Percentiles rank a stretch among this genome's conserved stretches.
Evolutionary conservation across 1,140 invertebrate species (phyloP).

Genomic region (Epicauta chinensis): DNA sequence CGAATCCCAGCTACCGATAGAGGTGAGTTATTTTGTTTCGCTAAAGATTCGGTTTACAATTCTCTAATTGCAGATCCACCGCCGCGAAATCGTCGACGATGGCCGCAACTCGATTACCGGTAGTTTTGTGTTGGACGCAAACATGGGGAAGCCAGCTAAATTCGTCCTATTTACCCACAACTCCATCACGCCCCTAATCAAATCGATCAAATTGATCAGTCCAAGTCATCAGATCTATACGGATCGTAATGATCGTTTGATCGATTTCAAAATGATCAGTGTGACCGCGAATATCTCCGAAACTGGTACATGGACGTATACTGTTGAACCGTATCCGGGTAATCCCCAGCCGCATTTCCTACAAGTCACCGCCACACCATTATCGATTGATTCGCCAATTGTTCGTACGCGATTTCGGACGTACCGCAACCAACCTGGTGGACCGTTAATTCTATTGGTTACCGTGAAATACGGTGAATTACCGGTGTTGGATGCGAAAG

Average conservation of each 20-base stretch:
- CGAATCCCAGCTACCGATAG: slow-evolving; percentile 47
- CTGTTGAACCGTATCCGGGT: slow-evolving; percentile 49
- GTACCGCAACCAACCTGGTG: slow-evolving; percentile 29
- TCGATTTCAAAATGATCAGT: slow-evolving; percentile 47
- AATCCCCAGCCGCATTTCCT: slow-evolving; percentile 53
- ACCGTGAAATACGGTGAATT: slow-evolving; percentile 50
- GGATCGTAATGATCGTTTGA: slow-evolving; percentile 42
- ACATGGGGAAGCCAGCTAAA: slow-evolving; percentile 44
- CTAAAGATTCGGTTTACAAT: too few species aligned
- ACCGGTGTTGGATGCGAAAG: slow-evolving; percentile 48
- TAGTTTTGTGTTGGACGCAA: slow-evolving; percentile 46
- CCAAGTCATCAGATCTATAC: slow-evolving; percentile 44
- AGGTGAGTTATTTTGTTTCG: slow-evolving; percentile 20
- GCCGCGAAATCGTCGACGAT: slow-evolving; percentile 44
- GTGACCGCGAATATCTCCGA: slow-evolving; percentile 48
- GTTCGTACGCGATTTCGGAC: slow-evolving; percentile 44
- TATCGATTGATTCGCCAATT: slow-evolving; percentile 37
- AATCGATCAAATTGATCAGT: slow-evolving; percentile 43
- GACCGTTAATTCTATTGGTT: slow-evolving; percentile 45
- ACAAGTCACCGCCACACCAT: slow-evolving; percentile 48
- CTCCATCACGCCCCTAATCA: slow-evolving; percentile 45
- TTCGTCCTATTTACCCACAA: slow-evolving; percentile 47
- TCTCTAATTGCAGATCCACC: slow-evolving; percentile 44
- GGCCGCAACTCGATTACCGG: slow-evolving; percentile 44
- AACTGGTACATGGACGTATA: slow-evolving; percentile 53